Base-by-base conservation (phyloP, 1,140 invertebrate genomes). In the Drosophila varians region DNA sequence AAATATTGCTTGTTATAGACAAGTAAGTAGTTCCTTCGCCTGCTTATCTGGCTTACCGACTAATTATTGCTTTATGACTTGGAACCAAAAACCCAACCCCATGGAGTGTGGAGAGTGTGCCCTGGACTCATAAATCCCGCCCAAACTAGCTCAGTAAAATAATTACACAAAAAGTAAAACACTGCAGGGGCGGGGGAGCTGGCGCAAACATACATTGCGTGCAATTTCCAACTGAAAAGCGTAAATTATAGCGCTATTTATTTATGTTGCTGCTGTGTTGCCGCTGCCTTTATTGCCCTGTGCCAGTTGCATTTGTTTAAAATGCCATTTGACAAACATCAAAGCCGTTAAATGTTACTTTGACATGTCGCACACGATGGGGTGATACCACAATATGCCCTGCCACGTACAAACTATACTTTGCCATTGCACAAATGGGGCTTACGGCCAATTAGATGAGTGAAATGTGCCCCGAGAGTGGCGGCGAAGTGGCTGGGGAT, bases 181-280 rank as follows among this genome's bases (percentile, higher is more conserved):
- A 21, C 21, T 21, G 31, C n/a, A 25, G 18, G 9, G 19, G 9
- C n/a, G 42, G 21, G 45, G 19, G n/a, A 23, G 43, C 6, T n/a
- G n/a, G n/a, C n/a, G n/a, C n/a, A n/a, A n/a, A 38, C n/a, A 9
- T 9, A 43, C 54, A 43, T 71, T 79, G 58, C 77, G 58, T 70
- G 70, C 58, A 77, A 61, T 77, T 77, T 64, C 45, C 74, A 77
- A 52, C 55, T 74, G 53, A 77, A 77, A 83, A 48, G 62, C 72
- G 70, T 38, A 83, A 74, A 83, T 74, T 65, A 62, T 61, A 43
- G 40, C 31, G 26, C 38, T 45, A 68, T 68, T 73, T 55, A 56
- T 46, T 45, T 40, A 72, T 56, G 53, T 51, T 62, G 43, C 7
- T 21, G 49, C 36, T 23, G 36, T 28, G 28, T 6, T 19, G 34